Evolutionary conservation across 2,113 vertebrate species (phyloP).

Genomic region (Leptosomus discolor): DNA sequence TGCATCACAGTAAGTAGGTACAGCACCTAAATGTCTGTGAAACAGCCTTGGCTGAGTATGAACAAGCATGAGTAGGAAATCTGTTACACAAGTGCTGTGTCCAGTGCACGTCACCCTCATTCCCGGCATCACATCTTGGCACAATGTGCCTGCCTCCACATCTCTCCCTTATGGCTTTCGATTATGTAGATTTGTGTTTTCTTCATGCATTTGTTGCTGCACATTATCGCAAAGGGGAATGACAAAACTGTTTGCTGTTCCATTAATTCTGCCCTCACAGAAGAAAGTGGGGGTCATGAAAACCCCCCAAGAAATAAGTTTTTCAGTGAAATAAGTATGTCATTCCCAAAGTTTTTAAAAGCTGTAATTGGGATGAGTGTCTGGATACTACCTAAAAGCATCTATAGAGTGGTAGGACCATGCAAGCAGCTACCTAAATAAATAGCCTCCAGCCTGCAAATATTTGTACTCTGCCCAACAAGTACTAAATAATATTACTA

Average conservation of each 20-base stretch:
- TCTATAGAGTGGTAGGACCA: not conserved
- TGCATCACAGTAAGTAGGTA: not conserved
- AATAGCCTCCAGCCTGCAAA: not conserved
- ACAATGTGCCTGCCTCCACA: not conserved
- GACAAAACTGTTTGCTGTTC: not conserved
- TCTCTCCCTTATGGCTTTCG: not conserved
- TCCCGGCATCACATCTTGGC: not conserved
- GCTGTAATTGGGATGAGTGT: not conserved
- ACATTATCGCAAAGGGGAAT: not conserved
- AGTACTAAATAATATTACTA: not conserved
- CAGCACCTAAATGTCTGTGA: not conserved
- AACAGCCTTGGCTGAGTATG: not conserved
- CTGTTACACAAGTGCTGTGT: not conserved
- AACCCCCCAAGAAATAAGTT: not conserved
- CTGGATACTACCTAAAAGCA: not conserved
- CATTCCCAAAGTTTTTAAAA: not conserved
- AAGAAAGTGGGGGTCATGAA: not conserved
- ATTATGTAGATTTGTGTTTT: not conserved
- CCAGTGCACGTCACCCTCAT: not conserved
- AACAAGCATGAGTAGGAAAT: not conserved
- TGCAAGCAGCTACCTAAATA: not conserved
- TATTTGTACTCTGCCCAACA: not conserved
- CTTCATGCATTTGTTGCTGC: rapidly evolving
- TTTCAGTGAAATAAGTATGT: not conserved
- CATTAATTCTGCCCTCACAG: not conserved